These are phyloP conservation scores for Tortrix viridana DNA, from an alignment of 2,888 invertebrate species.

Conservation along the genomic window DNA sequence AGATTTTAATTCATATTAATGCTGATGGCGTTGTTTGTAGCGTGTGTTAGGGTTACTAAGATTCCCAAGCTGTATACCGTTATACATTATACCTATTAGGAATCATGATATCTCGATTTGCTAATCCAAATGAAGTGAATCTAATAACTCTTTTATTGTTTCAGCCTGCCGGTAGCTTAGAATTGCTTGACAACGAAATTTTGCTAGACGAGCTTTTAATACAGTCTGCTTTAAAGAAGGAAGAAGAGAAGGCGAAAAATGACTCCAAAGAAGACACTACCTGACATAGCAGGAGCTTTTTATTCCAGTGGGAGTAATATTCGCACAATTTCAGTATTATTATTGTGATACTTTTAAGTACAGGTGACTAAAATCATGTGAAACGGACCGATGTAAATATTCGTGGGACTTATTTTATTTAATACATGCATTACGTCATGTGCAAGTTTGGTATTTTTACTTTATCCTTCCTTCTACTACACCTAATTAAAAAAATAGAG, in stretches of 20 bases:
- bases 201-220: slow-evolving; percentile 70
- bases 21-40: no score
- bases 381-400: slow-evolving; percentile 25
- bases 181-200: slow-evolving; percentile 72
- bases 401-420: slow-evolving; percentile 16
- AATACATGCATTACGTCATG: slow-evolving; percentile 14
- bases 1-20: no score
- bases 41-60: no score
- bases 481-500: no score
- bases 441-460: slow-evolving; percentile 1
- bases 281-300: slow-evolving; percentile 67
- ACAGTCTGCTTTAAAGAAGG: slow-evolving; percentile 65
- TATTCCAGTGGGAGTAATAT: slow-evolving; percentile 67
- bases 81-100: no score
- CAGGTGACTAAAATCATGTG: slow-evolving; percentile 23
- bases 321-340: slow-evolving; percentile 73
- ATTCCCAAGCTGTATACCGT: no score
- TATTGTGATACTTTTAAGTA: slow-evolving; percentile 53
- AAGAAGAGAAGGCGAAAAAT: slow-evolving; percentile 57
- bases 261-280: slow-evolving; percentile 63
- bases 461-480: neutral
- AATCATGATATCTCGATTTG: no score
- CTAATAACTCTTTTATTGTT: slow-evolving; percentile 41
- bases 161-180: slow-evolving; percentile 71
- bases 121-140: neutral